These are phyloP conservation scores for Channa maculata DNA, from an alignment of 2,113 vertebrate genomes.

Conservation along the genomic window DNA sequence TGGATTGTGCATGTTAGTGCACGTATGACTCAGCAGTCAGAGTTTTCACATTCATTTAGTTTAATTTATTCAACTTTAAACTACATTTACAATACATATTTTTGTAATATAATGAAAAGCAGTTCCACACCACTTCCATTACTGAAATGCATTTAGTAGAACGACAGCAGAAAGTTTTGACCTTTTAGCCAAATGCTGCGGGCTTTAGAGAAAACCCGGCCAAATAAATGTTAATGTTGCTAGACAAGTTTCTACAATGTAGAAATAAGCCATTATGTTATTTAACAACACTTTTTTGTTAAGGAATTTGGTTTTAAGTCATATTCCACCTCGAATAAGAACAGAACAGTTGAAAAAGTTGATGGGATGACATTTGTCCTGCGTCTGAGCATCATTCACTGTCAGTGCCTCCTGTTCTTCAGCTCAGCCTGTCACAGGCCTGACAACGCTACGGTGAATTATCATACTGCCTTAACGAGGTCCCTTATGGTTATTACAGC, in stretches of 20 bases:
- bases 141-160: neutral
- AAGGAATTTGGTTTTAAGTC: too few species aligned
- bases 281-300: too few species aligned
- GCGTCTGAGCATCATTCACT: neutral
- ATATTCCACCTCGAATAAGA: neutral
- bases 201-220: too few species aligned
- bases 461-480: slow-evolving; percentile 10
- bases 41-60: neutral
- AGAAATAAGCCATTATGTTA: too few species aligned
- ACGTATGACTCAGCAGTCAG: too few species aligned
- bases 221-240: neutral
- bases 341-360: neutral
- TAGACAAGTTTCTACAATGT: too few species aligned
- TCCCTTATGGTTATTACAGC: slow-evolving; percentile 14
- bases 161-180: neutral
- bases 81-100: neutral
- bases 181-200: neutral
- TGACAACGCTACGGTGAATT: neutral
- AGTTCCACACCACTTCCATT: neutral
- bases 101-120: too few species aligned
- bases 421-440: neutral
- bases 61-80: neutral
- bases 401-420: neutral
- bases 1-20: too few species aligned
- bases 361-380: too few species aligned